Conservation (phyloP, 2,888 invertebrate species). For the Strigamia crassipes region DNA sequence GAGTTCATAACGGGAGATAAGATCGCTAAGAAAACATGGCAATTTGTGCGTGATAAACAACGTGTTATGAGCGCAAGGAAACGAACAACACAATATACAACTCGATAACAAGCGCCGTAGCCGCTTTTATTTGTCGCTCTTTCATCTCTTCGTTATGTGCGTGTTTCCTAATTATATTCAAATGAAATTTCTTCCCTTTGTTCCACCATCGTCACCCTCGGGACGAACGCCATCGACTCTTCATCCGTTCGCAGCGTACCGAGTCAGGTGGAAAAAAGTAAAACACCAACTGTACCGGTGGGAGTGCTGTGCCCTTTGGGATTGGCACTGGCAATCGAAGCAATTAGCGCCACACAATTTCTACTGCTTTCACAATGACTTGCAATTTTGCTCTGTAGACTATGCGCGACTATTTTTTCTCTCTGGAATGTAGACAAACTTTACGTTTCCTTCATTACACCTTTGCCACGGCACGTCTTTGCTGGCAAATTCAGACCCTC, state of each 20-base stretch:
- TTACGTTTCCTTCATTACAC: not conserved
- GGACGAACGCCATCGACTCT: constrained; percentile 1
- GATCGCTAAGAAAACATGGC: constrained; percentile 32
- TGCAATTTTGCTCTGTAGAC: not conserved
- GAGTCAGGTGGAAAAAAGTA: constrained; percentile 7
- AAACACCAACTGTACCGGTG: not conserved
- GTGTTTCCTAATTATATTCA: constrained; percentile 6
- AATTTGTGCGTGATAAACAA: constrained; percentile 34
- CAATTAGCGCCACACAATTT: constrained; percentile 17
- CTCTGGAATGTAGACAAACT: not conserved
- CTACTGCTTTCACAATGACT: constrained; percentile 11
- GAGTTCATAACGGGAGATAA: constrained; percentile 28
- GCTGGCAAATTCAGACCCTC: not conserved
- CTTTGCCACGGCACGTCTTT: constrained; percentile 1
- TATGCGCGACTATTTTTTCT: not conserved
- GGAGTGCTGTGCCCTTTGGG: constrained; percentile 15
- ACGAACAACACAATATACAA: constrained; percentile 16
- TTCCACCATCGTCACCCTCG: constrained; percentile 1
- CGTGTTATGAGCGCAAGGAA: not conserved
- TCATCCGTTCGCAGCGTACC: constrained; percentile 8
- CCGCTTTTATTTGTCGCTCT: not conserved
- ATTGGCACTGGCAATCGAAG: constrained; percentile 20
- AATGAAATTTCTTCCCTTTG: constrained; percentile 4
- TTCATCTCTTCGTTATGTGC: not conserved
- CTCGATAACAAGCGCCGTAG: constrained; percentile 3